These are phyloP conservation scores for Pantala flavescens DNA, from an alignment of 1,140 invertebrate species.

Conservation along the genomic window DNA sequence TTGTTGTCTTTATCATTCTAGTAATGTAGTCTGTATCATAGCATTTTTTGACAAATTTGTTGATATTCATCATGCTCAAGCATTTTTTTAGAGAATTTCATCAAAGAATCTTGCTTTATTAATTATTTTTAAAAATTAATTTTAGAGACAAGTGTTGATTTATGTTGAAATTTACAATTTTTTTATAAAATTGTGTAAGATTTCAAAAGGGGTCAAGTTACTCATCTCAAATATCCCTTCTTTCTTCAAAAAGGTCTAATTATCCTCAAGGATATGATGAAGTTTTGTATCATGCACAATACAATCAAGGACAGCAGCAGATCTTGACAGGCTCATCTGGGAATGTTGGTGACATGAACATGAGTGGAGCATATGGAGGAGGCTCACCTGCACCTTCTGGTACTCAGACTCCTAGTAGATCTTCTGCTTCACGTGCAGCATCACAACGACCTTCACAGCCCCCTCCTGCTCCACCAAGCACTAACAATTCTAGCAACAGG, in stretches of 20 bases:
- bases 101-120: too few relatives aligned
- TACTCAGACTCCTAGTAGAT: constrained; percentile 40
- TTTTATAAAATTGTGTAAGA: too few relatives aligned
- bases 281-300: constrained; percentile 27
- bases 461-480: constrained; percentile 71
- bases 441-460: constrained; percentile 62
- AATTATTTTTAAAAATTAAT: too few relatives aligned
- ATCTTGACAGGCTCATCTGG: background rate
- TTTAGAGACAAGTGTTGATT: too few relatives aligned
- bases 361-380: background rate
- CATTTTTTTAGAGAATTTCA: too few relatives aligned
- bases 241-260: background rate
- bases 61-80: too few relatives aligned
- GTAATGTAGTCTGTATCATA: too few relatives aligned
- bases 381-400: constrained; percentile 2
- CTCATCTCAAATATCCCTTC: background rate
- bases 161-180: too few relatives aligned
- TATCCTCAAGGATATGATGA: constrained; percentile 17
- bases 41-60: too few relatives aligned
- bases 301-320: background rate
- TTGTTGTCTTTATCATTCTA: too few relatives aligned
- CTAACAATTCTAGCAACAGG: constrained; percentile 44
- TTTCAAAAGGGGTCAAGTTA: background rate
- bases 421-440: constrained; percentile 37
- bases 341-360: background rate